Percentiles rank a stretch among this genome's conserved stretches.
These are phyloP conservation scores for Andricus curvator DNA, from an alignment of 2,888 invertebrate genomes.

Conservation along the genomic window DNA sequence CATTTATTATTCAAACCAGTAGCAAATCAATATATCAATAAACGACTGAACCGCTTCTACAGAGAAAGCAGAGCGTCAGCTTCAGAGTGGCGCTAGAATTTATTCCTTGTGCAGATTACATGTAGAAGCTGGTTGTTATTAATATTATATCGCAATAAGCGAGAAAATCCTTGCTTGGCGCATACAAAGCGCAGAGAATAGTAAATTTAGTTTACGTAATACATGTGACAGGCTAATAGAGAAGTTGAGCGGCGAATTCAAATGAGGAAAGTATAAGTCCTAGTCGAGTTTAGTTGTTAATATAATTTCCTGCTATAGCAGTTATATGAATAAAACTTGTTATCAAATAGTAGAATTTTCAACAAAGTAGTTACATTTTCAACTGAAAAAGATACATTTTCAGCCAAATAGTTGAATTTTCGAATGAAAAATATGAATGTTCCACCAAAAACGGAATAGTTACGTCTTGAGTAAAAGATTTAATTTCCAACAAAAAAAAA, in stretches of 20 bases:
- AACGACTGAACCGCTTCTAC: neutral
- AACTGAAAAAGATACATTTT: too few relatives aligned
- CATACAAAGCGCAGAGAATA: slow-evolving; percentile 9
- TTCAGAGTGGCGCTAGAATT: slow-evolving; percentile 14
- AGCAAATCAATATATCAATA: slow-evolving; percentile 36
- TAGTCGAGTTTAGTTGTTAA: slow-evolving; percentile 11
- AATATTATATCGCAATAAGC: slow-evolving; percentile 28
- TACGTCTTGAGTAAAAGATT: too few relatives aligned
- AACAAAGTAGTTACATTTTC: too few relatives aligned
- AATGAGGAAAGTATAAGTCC: slow-evolving; percentile 16
- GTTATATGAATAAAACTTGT: neutral
- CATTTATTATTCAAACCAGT: slow-evolving; percentile 15
- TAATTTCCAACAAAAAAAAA: too few relatives aligned
- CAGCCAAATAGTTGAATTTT: too few relatives aligned
- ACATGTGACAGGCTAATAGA: neutral
- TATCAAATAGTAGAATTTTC: too few relatives aligned
- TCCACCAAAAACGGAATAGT: too few relatives aligned
- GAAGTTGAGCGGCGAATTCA: slow-evolving; percentile 20
- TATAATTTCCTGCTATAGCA: slow-evolving; percentile 13
- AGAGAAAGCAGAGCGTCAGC: slow-evolving; percentile 8
- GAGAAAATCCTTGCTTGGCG: neutral
- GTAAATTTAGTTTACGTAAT: slow-evolving; percentile 20
- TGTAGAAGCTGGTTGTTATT: neutral
- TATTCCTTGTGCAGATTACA: slow-evolving; percentile 10
- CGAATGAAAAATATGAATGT: too few relatives aligned